Percentiles rank a stretch among this genome's conserved stretches.
phyloP scores from a whole-genome alignment of 2,888 invertebrate species.

The Nemotelus nigrinus region DNA sequence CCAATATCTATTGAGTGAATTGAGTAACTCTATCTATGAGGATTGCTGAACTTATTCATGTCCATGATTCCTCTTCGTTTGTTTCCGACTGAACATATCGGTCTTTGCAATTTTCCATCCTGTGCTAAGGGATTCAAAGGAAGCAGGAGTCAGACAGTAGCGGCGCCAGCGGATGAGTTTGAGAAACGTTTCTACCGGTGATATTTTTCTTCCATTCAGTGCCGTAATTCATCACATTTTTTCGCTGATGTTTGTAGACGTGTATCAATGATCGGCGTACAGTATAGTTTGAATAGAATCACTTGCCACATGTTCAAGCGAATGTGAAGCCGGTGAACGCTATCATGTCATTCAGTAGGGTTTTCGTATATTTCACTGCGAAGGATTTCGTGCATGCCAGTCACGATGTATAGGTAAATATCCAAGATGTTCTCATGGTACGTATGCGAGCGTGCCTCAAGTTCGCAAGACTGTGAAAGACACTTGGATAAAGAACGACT shows the following conservation, averaged over 20 bases:
- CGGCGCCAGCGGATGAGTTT: too few relatives aligned
- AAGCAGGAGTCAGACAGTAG: too few relatives aligned
- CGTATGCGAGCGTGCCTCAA: neutral
- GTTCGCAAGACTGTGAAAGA: too few relatives aligned
- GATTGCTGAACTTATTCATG: too few relatives aligned
- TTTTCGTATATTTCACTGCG: constrained; percentile 30
- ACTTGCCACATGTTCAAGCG: constrained; percentile 46
- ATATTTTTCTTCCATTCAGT: constrained; percentile 39
- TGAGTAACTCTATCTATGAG: too few relatives aligned
- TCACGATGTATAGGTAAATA: constrained; percentile 51
- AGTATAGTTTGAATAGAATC: constrained; percentile 48
- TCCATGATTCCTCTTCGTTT: too few relatives aligned
- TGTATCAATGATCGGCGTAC: constrained; percentile 49
- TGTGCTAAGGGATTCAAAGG: neutral
- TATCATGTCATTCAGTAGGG: constrained; percentile 15
- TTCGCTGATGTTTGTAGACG: constrained; percentile 46
- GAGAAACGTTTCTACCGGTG: neutral
- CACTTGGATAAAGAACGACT: too few relatives aligned
- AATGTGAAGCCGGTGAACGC: constrained; percentile 28
- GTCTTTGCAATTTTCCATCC: neutral
- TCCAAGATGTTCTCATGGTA: constrained; percentile 30
- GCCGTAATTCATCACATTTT: constrained; percentile 49
- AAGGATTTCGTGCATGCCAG: constrained; percentile 44
- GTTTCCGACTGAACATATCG: too few relatives aligned
- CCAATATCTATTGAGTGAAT: too few relatives aligned